phyloP scores from a whole-genome alignment of 35 echinoderm and acorn worm genomes.

The Amphiura filiformis region DNA sequence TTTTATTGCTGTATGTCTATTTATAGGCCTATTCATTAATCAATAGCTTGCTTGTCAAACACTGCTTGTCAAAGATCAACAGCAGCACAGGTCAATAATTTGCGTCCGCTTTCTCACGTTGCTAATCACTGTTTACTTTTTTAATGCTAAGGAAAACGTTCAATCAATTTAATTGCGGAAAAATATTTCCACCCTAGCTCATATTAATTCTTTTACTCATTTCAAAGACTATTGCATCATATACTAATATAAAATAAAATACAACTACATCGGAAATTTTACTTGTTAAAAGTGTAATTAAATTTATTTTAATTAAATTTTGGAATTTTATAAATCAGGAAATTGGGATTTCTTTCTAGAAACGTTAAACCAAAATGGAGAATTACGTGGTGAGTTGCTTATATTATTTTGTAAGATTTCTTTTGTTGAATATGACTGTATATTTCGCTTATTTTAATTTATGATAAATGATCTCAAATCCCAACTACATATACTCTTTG shows the following conservation, averaged over 20 bases:
- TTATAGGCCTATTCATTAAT: neutral
- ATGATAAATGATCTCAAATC: neutral
- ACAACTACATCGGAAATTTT: neutral
- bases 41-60: neutral
- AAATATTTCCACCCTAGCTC: too few relatives aligned
- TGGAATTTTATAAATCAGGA: neutral
- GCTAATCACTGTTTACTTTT: neutral
- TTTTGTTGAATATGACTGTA: neutral
- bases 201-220: neutral
- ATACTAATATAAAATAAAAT: neutral
- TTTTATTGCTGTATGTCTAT: too few relatives aligned
- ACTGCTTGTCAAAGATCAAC: neutral
- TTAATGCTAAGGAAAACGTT: neutral
- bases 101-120: too few relatives aligned
- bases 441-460: neutral
- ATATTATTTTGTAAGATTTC: neutral
- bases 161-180: neutral
- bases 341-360: neutral
- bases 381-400: slow-evolving; percentile 28
- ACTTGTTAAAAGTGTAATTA: neutral
- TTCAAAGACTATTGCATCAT: neutral
- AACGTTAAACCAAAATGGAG: slow-evolving; percentile 22
- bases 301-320: neutral
- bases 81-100: neutral
- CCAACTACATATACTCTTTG: neutral